Percentiles rank a stretch among this genome's conserved stretches.
Conservation (phyloP, 2,888 invertebrate genomes). For the Ptilodon capucinus region DNA sequence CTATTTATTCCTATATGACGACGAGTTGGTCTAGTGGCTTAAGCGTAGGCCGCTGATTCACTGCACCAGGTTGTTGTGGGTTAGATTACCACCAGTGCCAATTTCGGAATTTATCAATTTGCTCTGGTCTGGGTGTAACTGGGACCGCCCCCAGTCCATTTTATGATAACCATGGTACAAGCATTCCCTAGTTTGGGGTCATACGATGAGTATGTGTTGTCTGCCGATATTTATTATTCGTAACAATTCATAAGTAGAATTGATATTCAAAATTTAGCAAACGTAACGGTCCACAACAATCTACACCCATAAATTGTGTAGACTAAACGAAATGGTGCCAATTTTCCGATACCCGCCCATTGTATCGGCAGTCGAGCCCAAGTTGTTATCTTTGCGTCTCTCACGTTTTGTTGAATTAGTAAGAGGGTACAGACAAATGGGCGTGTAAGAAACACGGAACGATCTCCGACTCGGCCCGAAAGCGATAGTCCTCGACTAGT, state of each 20-base stretch:
- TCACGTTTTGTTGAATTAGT: conserved; percentile 73
- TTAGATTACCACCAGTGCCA: no score
- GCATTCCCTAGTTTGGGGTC: no score
- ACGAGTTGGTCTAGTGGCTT: no score
- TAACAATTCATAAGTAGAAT: no score
- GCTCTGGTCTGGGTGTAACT: no score
- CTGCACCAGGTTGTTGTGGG: no score
- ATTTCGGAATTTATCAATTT: no score
- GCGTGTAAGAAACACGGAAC: conserved; percentile 63
- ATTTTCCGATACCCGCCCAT: conserved; percentile 39
- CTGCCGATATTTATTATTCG: neutral
- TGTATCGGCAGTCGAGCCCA: conserved; percentile 55
- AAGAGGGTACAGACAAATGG: conserved; percentile 71
- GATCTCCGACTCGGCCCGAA: conserved; percentile 59
- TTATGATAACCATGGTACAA: no score
- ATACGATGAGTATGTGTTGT: neutral
- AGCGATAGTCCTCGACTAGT: conserved; percentile 74
- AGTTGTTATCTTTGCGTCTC: conserved; percentile 62
- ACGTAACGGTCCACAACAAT: neutral
- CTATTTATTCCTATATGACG: no score
- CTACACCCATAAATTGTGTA: conserved; percentile 7
- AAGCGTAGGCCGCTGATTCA: no score
- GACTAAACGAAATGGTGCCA: conserved; percentile 14
- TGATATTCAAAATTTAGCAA: neutral
- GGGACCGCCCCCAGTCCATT: no score